Percentiles rank a stretch among this genome's conserved stretches.
phyloP scores from a whole-genome alignment of 2,888 invertebrate genomes.

The Caenorhabditis wallacei region DNA sequence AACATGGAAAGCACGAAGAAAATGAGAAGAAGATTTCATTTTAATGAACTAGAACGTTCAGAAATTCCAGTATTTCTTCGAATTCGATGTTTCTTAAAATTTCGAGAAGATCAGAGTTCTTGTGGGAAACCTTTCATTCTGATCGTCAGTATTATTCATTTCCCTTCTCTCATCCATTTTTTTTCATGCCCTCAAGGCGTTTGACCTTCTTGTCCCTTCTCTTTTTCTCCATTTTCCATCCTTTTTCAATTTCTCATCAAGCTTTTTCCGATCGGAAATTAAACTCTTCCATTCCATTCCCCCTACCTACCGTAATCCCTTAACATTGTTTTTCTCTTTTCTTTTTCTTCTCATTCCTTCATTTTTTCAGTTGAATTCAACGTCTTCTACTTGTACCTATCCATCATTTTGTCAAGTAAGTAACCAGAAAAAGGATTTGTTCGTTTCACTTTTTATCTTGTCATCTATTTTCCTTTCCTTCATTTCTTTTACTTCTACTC shows the following conservation, averaged over 20 bases:
- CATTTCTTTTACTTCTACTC: neutral
- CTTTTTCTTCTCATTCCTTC: too few relatives aligned
- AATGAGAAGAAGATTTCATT: neutral
- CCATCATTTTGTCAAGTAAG: constrained; percentile 46
- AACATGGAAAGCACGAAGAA: too few relatives aligned
- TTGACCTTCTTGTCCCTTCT: constrained; percentile 32
- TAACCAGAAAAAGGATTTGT: constrained; percentile 45
- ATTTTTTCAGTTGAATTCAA: too few relatives aligned
- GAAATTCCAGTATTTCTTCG: neutral
- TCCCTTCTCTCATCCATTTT: constrained; percentile 16
- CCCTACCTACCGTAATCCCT: constrained; percentile 44
- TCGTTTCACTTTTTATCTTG: constrained; percentile 37
- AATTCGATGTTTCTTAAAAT: neutral
- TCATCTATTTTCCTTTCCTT: constrained; percentile 5
- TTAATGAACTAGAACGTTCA: constrained; percentile 9
- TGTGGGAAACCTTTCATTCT: constrained; percentile 2
- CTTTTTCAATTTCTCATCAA: constrained; percentile 40
- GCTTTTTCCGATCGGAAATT: constrained; percentile 50
- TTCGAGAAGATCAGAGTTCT: constrained; percentile 19
- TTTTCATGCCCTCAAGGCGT: constrained; percentile 45
- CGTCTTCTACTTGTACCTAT: constrained; percentile 38
- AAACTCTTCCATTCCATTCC: constrained; percentile 36
- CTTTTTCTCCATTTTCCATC: constrained; percentile 18
- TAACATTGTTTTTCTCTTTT: constrained; percentile 4
- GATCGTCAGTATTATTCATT: constrained; percentile 15